Conservation (phyloP, 2,888 invertebrate genomes). For the Tridacna crocea region DNA sequence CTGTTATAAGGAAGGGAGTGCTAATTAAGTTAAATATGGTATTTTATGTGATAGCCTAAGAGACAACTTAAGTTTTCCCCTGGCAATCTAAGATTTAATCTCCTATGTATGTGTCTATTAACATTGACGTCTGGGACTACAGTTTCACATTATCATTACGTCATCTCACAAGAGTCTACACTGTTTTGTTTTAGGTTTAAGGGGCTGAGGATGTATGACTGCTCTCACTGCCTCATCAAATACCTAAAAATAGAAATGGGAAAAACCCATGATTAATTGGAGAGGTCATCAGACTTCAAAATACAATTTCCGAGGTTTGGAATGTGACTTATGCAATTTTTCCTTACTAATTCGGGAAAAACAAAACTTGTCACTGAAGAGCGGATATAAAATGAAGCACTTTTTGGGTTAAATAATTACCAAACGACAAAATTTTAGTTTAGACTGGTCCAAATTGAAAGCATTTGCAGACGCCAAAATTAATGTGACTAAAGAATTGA, state of each 20-base stretch:
- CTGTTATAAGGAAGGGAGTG: too few relatives aligned
- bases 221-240: conserved; percentile 99
- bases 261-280: not conserved
- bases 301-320: not conserved
- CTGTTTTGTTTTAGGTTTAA: conserved; percentile 90
- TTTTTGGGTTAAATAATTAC: too few relatives aligned
- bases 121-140: conserved; percentile 5
- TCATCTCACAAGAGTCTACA: conserved; percentile 78
- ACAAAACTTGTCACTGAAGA: too few relatives aligned
- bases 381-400: too few relatives aligned
- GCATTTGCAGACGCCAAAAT: too few relatives aligned
- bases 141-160: not conserved
- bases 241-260: conserved; percentile 88
- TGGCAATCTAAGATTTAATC: conserved; percentile 8
- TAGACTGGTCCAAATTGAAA: too few relatives aligned
- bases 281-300: not conserved
- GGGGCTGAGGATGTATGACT: conserved; percentile 98
- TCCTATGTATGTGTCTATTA: conserved; percentile 11
- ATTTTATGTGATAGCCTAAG: not conserved
- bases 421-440: too few relatives aligned
- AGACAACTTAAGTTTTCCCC: not conserved
- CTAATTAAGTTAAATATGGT: too few relatives aligned
- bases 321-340: too few relatives aligned
- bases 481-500: too few relatives aligned
- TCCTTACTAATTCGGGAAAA: too few relatives aligned